These are phyloP conservation scores for Procambarus clarkii DNA, from an alignment of 1,140 invertebrate species.

Conservation along the genomic window DNA sequence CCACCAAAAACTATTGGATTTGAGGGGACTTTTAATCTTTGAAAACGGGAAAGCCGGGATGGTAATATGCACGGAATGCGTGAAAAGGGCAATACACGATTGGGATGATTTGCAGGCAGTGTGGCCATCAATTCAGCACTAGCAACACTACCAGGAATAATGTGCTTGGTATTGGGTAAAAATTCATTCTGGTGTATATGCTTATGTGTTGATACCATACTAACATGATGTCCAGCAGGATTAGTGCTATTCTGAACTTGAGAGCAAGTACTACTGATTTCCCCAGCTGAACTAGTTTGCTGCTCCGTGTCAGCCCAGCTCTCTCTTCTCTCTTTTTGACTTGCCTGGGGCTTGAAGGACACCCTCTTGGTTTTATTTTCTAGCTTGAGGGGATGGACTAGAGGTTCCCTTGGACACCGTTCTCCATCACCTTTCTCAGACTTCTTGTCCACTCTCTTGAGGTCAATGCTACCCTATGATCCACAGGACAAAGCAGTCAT, in stretches of 20 bases:
- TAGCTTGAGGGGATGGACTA: slow-evolving; percentile 9
- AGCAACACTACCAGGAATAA: slow-evolving; percentile 28
- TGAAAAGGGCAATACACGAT: slow-evolving; percentile 43
- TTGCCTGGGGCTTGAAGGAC: slow-evolving; percentile 55
- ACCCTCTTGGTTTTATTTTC: slow-evolving; percentile 57
- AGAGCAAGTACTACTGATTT: not conserved
- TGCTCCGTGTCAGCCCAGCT: not conserved
- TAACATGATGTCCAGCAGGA: slow-evolving; percentile 23
- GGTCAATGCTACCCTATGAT: slow-evolving; percentile 41
- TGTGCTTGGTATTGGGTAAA: slow-evolving; percentile 15
- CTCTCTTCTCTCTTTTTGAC: slow-evolving; percentile 6
- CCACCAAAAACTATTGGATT: slow-evolving; percentile 84
- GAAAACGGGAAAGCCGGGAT: not conserved
- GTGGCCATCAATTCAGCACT: slow-evolving; percentile 29
- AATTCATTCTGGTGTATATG: slow-evolving; percentile 30
- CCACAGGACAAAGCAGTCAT: slow-evolving; percentile 61
- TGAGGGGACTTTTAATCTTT: slow-evolving; percentile 44
- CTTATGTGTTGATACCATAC: slow-evolving; percentile 45
- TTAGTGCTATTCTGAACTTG: slow-evolving; percentile 19
- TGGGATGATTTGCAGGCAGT: slow-evolving; percentile 58
- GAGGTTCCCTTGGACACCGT: not conserved
- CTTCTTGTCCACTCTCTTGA: slow-evolving; percentile 34
- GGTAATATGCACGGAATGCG: slow-evolving; percentile 42
- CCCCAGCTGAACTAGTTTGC: slow-evolving; percentile 18
- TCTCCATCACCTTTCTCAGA: not conserved